Evolutionary conservation across 1,140 invertebrate species (phyloP).

Genomic region (Trissolcus basalis): DNA sequence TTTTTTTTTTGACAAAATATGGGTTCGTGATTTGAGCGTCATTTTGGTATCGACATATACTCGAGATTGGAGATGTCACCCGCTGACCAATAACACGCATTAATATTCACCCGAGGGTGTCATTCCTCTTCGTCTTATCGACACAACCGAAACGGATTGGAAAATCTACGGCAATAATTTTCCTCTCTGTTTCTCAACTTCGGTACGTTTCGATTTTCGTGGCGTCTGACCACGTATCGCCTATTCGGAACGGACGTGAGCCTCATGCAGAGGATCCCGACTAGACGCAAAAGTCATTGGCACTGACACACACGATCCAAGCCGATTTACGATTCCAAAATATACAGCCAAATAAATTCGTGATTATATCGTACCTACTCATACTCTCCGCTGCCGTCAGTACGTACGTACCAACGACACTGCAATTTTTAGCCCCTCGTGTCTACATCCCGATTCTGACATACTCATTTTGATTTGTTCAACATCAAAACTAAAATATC

Average conservation of each 20-base stretch:
- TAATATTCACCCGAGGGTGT: slow-evolving; percentile 53
- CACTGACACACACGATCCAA: slow-evolving; percentile 32
- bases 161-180: slow-evolving; percentile 62
- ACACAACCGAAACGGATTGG: slow-evolving; percentile 61
- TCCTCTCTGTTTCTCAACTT: slow-evolving; percentile 52
- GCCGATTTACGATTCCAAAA: slow-evolving; percentile 52
- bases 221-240: slow-evolving; percentile 57
- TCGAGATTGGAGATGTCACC: slow-evolving; percentile 11
- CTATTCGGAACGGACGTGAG: slow-evolving; percentile 63
- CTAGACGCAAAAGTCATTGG: slow-evolving; percentile 61
- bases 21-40: neutral
- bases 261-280: slow-evolving; percentile 61
- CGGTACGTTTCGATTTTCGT: slow-evolving; percentile 48
- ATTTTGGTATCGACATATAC: slow-evolving; percentile 16
- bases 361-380: slow-evolving; percentile 27
- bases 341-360: slow-evolving; percentile 48
- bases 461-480: no score
- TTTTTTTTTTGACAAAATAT: no score
- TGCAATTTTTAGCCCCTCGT: no score
- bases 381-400: slow-evolving; percentile 1
- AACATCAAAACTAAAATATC: no score
- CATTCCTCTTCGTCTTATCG: slow-evolving; percentile 63
- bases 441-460: no score
- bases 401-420: no score
- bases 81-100: slow-evolving; percentile 32